A percentile compares a stretch with the other conserved stretches of the same genome.
Conservation (phyloP, 2,888 invertebrate genomes). For the Drosophila putrida region DNA sequence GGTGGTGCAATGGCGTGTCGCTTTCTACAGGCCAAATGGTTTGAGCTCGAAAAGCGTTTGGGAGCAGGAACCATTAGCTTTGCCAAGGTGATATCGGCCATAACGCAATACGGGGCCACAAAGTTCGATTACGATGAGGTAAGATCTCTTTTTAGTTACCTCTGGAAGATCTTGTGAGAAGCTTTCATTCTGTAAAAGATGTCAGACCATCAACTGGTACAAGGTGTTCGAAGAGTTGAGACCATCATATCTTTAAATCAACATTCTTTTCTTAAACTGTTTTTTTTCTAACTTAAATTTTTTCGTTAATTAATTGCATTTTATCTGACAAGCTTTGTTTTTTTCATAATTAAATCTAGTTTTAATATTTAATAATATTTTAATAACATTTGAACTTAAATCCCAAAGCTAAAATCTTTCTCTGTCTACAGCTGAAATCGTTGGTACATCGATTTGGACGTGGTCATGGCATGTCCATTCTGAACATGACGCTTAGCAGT, state of each 20-base stretch:
- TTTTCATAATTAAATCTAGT: too few species aligned
- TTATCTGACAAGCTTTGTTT: too few species aligned
- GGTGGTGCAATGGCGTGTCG: slow-evolving; percentile 86
- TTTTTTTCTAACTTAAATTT: too few species aligned
- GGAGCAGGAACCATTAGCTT: slow-evolving; percentile 85
- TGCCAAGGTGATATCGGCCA: slow-evolving; percentile 86
- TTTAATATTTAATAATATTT: too few species aligned
- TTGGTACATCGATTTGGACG: slow-evolving; percentile 85
- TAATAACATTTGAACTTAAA: too few species aligned
- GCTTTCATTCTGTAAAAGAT: too few species aligned
- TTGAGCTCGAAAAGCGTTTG: slow-evolving; percentile 84
- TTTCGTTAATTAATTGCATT: too few species aligned
- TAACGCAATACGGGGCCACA: slow-evolving; percentile 85
- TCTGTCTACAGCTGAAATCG: slow-evolving; percentile 82
- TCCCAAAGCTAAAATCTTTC: neutral
- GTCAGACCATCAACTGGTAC: too few species aligned
- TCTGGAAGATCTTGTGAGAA: too few species aligned
- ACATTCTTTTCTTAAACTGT: neutral
- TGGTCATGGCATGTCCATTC: slow-evolving; percentile 85
- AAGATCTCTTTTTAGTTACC: neutral
- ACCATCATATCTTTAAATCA: too few species aligned
- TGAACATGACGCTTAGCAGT: slow-evolving; percentile 85
- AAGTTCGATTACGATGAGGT: slow-evolving; percentile 86
- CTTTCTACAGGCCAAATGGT: slow-evolving; percentile 86
- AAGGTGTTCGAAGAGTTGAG: too few species aligned